Evolutionary conservation across 2,797 vertebrate genomes (phyloP), one percentile per base, ranked within the genome.

Genomic region (Notoglanidium macrostoma): DNA sequence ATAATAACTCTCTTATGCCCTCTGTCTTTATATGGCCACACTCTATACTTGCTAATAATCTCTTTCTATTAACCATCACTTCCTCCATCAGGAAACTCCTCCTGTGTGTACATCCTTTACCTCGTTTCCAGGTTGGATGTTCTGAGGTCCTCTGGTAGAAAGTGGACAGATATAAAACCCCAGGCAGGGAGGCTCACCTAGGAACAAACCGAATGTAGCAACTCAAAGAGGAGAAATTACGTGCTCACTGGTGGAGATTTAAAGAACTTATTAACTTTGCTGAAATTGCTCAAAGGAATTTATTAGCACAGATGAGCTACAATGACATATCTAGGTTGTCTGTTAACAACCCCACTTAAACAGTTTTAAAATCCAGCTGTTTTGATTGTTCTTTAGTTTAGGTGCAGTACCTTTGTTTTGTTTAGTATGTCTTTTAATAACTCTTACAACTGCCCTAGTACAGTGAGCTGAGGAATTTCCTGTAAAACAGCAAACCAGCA

Each of bases 171-270:
- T 86, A 87, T 91, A 86, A 88, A 89, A 91, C 79, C 67, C 76
- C 89, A 90, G 87, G 59, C 76, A 85, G 74, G 73, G 86, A 89
- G 29, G 85, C 81, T 89, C 84, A 90, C 90, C 88, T 88, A 88
- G 83, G 87, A 91, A 90, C 88, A 92, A 89, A 90, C 83, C 72
- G 83, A 89, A 90, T 83, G 88, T 85, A 86, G 87, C 85, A 85
- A 88, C 88, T 89, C 87, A 89, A 90, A 89, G 73, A 57, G 0
- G 59, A 87, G 84, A 86, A 89, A 87, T 80, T 73, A 85, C 46
- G 29, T 40, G 85, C 44, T 85, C 76, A 87, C 76, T 87, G 87
- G 6, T 86, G 74, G 83, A 89, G 87, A 80, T 82, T 82, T 78
- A 82, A 86, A 84, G 46, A 63, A 73, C 46, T 76, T 26, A 73